phyloP scores from a whole-genome alignment of 1,140 invertebrate genomes.

The Macrobrachium rosenbergii region DNA sequence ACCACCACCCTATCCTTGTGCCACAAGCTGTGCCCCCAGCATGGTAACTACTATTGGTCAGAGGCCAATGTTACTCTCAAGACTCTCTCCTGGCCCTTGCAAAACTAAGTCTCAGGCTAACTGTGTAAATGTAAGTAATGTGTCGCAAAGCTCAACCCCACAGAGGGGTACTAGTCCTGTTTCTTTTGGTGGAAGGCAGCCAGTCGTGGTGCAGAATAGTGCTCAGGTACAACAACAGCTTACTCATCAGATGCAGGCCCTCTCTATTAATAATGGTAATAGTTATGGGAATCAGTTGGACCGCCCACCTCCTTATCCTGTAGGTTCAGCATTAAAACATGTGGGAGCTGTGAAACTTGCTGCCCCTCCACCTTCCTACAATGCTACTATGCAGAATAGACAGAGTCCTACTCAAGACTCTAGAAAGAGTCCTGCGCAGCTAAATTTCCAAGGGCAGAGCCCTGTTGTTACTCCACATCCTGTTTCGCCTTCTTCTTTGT shows the following conservation, averaged over 20 bases:
- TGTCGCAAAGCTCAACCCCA: constrained; percentile 67
- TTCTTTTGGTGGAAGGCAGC: constrained; percentile 72
- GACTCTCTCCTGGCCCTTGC: constrained; percentile 82
- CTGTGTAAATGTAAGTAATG: constrained; percentile 64
- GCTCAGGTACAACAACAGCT: constrained; percentile 87
- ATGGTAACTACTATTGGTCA: constrained; percentile 58
- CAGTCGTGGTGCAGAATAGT: constrained; percentile 85
- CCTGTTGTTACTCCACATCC: constrained; percentile 56
- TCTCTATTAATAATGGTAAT: constrained; percentile 81
- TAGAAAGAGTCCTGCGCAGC: constrained; percentile 81
- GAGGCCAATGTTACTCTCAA: constrained; percentile 81
- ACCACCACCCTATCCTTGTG: constrained; percentile 68
- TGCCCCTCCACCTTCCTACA: constrained; percentile 86
- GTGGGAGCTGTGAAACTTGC: constrained; percentile 71
- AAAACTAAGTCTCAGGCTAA: constrained; percentile 65
- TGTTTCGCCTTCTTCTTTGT: constrained; percentile 49
- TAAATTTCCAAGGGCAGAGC: constrained; percentile 43
- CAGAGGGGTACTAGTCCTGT: constrained; percentile 84
- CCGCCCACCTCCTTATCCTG: constrained; percentile 84
- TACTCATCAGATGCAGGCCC: constrained; percentile 86
- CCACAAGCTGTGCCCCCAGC: constrained; percentile 54
- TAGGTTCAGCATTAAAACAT: constrained; percentile 73
- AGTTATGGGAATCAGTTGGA: constrained; percentile 74
- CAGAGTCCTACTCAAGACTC: constrained; percentile 88
- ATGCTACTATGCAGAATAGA: constrained; percentile 85